Conservation (phyloP, 2,888 invertebrate species). For the Euzetes globulus region DNA sequence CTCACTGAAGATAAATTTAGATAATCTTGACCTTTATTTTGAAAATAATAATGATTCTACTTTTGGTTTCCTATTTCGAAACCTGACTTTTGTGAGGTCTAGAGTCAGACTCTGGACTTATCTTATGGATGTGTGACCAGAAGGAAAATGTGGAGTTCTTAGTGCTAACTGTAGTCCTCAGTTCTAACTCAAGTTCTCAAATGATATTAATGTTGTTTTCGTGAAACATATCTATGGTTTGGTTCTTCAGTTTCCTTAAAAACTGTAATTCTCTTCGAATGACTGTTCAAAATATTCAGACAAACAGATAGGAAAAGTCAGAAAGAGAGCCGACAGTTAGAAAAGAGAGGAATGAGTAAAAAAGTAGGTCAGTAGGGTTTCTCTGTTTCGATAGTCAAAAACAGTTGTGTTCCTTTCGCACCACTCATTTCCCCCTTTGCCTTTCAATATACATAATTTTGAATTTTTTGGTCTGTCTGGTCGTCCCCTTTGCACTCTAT, state of each 20-base stretch:
- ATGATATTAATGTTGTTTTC: neutral
- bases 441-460: neutral
- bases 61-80: too few relatives aligned
- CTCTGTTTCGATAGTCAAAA: neutral
- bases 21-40: too few relatives aligned
- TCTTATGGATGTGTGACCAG: neutral
- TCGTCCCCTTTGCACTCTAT: conserved; percentile 16
- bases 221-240: neutral
- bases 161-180: too few relatives aligned
- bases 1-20: too few relatives aligned
- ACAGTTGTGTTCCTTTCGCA: neutral
- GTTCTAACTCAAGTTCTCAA: too few relatives aligned
- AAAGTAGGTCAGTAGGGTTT: conserved; percentile 12
- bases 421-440: neutral
- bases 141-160: neutral
- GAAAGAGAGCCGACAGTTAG: neutral
- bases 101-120: neutral
- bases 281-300: neutral
- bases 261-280: neutral
- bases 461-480: conserved; percentile 13
- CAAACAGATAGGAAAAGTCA: neutral
- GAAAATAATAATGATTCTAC: too few relatives aligned
- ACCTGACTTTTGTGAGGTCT: too few relatives aligned
- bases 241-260: conserved; percentile 1
- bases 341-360: neutral